These are phyloP conservation scores for Ormia ochracea DNA, from an alignment of 2,888 invertebrate genomes.

Conservation along the genomic window DNA sequence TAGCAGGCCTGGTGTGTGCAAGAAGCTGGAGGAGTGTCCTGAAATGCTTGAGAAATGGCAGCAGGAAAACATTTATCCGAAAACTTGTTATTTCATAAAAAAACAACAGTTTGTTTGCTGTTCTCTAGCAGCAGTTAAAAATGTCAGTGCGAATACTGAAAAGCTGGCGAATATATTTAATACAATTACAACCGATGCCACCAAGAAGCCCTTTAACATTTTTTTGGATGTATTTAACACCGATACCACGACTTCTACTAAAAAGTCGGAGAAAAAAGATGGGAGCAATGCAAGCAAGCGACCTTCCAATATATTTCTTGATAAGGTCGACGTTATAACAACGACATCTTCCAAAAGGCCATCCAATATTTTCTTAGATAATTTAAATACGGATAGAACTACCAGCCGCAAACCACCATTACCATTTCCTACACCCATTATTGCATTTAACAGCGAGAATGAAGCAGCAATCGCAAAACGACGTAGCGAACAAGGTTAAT, in stretches of 20 bases:
- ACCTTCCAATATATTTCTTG: background rate
- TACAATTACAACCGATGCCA: background rate
- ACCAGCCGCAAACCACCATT: background rate
- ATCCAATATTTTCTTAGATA: background rate
- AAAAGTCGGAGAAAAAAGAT: background rate
- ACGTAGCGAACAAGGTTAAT: constrained; percentile 66
- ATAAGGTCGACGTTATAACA: background rate
- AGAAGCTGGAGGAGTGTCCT: constrained; percentile 67
- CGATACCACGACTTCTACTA: background rate
- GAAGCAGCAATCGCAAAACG: constrained; percentile 14
- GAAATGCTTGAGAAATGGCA: constrained; percentile 67
- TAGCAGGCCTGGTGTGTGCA: constrained; percentile 65
- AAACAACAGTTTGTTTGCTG: constrained; percentile 71
- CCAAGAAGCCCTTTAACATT: background rate
- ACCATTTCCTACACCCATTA: background rate
- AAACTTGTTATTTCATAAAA: constrained; percentile 71
- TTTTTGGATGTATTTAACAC: background rate
- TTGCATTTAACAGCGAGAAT: constrained; percentile 1
- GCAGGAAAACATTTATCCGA: constrained; percentile 64
- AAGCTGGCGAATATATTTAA: background rate
- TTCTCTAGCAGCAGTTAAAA: constrained; percentile 24
- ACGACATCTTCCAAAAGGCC: background rate
- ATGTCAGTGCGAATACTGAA: background rate
- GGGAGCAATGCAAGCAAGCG: background rate
- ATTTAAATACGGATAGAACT: background rate